These are phyloP conservation scores for Heliothis virescens DNA, from an alignment of 1,140 invertebrate species.

Conservation along the genomic window DNA sequence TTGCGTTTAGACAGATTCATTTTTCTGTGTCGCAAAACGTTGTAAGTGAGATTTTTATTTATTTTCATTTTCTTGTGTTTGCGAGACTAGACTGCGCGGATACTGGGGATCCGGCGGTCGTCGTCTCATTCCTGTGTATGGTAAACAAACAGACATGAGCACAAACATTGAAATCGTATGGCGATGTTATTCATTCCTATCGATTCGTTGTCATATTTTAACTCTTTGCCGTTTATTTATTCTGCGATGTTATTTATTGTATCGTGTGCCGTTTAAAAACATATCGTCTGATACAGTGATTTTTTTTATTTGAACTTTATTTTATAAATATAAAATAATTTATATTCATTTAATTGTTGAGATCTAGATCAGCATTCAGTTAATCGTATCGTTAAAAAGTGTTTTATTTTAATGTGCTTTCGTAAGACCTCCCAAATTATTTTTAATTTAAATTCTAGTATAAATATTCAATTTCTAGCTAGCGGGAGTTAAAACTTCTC, in stretches of 20 bases:
- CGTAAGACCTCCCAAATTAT: too few species aligned
- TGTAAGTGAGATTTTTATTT: constrained; percentile 65
- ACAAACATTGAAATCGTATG: constrained; percentile 71
- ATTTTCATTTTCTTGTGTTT: constrained; percentile 66
- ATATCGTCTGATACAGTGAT: not conserved
- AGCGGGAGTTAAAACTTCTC: not conserved
- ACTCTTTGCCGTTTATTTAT: constrained; percentile 46
- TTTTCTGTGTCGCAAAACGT: constrained; percentile 61
- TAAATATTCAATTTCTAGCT: not conserved
- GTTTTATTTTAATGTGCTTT: too few species aligned
- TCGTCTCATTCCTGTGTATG: constrained; percentile 60
- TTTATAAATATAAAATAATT: not conserved
- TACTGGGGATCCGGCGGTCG: constrained; percentile 55
- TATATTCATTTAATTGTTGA: not conserved
- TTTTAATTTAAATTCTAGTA: not conserved
- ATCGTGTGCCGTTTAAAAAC: constrained; percentile 16
- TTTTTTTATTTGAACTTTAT: not conserved
- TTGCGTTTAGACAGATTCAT: constrained; percentile 72
- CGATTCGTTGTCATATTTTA: constrained; percentile 56
- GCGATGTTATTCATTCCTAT: constrained; percentile 67
- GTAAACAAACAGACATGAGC: constrained; percentile 67
- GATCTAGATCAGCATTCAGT: not conserved
- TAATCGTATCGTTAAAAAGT: too few species aligned
- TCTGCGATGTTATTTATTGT: constrained; percentile 36
- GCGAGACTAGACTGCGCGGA: constrained; percentile 54